Conservation (phyloP, 2,113 vertebrate species). For the Mobula birostris region DNA sequence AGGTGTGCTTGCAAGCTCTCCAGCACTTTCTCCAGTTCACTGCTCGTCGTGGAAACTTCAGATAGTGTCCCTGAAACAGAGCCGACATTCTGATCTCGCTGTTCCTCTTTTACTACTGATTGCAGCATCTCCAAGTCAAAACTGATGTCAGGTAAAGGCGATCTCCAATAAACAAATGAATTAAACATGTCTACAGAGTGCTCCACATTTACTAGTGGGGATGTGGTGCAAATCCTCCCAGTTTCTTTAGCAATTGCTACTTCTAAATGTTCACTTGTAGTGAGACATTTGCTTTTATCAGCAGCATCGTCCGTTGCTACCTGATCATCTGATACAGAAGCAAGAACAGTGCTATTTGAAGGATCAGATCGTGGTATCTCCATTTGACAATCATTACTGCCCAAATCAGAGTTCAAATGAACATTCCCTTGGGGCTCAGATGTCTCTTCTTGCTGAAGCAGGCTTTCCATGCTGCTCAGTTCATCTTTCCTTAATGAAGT, state of each 20-base stretch:
- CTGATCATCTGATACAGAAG: not conserved
- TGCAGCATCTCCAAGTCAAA: conserved; percentile 70
- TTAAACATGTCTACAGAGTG: conserved; percentile 58
- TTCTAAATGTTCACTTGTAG: not conserved
- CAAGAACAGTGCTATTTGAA: conserved; percentile 4
- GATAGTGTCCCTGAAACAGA: conserved; percentile 40
- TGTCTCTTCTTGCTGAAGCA: conserved; percentile 15
- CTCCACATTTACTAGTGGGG: not conserved
- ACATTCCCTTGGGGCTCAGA: not conserved
- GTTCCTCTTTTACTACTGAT: conserved; percentile 45
- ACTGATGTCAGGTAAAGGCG: conserved; percentile 76
- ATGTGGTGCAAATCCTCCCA: not conserved
- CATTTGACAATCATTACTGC: not conserved
- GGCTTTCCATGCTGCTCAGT: not conserved
- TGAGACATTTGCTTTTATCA: not conserved
- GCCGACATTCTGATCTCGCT: conserved; percentile 40
- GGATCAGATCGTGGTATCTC: not conserved
- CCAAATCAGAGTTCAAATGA: not conserved
- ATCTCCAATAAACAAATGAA: conserved; percentile 74
- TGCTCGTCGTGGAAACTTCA: conserved; percentile 60
- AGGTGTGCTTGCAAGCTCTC: conserved; percentile 73
- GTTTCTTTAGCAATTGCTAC: conserved; percentile 12
- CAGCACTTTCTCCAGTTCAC: conserved; percentile 74
- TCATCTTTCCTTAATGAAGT: conserved; percentile 13
- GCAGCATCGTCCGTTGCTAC: not conserved